These are phyloP conservation scores for Orbicella faveolata DNA, from an alignment of 64 coral and sea anemone species.

Conservation along the genomic window DNA sequence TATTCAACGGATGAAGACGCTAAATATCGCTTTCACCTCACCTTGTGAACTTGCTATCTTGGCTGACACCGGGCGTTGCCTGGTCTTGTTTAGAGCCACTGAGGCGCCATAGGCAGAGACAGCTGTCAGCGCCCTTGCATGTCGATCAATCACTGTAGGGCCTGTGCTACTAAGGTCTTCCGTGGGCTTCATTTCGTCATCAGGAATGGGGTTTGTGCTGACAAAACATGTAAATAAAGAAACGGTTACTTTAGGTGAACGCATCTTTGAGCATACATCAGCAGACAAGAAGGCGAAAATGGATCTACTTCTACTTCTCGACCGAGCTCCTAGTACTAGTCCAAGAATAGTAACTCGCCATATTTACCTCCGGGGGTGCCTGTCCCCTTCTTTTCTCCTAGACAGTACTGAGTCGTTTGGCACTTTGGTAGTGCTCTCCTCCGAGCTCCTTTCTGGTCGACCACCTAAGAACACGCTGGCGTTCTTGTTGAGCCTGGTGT, in stretches of 20 bases:
- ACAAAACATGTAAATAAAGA: neutral
- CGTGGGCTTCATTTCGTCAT: conserved; percentile 22
- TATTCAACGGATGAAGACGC: too few relatives aligned
- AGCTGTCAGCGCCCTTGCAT: conserved; percentile 51
- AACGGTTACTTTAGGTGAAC: neutral
- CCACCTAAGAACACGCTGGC: conserved; percentile 90
- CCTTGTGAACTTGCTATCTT: conserved; percentile 52
- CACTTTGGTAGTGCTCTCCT: conserved; percentile 7
- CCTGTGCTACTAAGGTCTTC: conserved; percentile 62
- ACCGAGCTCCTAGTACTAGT: neutral
- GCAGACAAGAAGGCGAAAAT: neutral
- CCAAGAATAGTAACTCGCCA: neutral
- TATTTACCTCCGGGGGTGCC: conserved; percentile 21
- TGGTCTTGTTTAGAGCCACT: conserved; percentile 69
- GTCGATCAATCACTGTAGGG: conserved; percentile 48
- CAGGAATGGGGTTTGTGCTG: conserved; percentile 36
- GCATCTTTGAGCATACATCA: neutral
- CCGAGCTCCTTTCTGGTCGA: conserved; percentile 42
- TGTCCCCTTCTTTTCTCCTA: conserved; percentile 59
- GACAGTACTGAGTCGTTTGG: conserved; percentile 29
- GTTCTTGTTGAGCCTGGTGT: conserved; percentile 92
- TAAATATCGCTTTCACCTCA: conserved; percentile 3
- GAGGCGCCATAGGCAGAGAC: conserved; percentile 89
- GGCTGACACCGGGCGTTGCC: conserved; percentile 78
- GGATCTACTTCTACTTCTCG: neutral